Evolutionary conservation across 2,888 invertebrate genomes (phyloP).

Genomic region (Sarcophaga rosellei): DNA sequence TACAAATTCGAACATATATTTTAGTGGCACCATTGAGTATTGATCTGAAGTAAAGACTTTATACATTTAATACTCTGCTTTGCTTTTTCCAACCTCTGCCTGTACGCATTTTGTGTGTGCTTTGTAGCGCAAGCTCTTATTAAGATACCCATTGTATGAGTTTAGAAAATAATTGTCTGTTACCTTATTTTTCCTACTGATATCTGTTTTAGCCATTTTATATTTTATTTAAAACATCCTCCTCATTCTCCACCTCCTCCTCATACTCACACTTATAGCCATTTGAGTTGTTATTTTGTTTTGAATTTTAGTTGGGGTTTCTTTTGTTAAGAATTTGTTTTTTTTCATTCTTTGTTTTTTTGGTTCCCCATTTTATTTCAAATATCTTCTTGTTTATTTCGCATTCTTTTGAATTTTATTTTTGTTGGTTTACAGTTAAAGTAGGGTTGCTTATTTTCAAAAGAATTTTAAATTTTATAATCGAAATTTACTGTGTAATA

Average conservation of each 20-base stretch:
- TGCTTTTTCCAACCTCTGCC: background rate
- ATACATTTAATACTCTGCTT: background rate
- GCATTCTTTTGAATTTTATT: conserved; percentile 51
- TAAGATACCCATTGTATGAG: conserved; percentile 29
- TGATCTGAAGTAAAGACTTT: background rate
- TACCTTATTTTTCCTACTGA: conserved; percentile 8
- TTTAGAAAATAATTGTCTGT: conserved; percentile 45
- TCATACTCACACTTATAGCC: background rate
- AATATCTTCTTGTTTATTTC: conserved; percentile 52
- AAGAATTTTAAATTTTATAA: too few relatives aligned
- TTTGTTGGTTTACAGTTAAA: background rate
- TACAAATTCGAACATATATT: too few relatives aligned
- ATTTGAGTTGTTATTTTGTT: background rate
- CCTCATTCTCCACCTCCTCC: background rate
- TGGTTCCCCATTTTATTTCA: conserved; percentile 34
- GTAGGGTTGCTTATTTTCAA: background rate
- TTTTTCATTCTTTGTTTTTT: conserved; percentile 1
- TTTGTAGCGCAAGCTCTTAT: conserved; percentile 37
- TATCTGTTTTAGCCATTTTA: conserved; percentile 2
- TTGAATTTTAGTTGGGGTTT: conserved; percentile 49
- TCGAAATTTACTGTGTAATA: too few relatives aligned
- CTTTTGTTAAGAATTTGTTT: conserved; percentile 48
- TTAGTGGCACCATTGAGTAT: too few relatives aligned
- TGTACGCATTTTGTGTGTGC: background rate
- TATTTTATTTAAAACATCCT: background rate